Percentiles rank a stretch among this genome's conserved stretches.
Evolutionary conservation across 2,113 vertebrate species (phyloP).

Genomic region (Gadus chalcogrammus): DNA sequence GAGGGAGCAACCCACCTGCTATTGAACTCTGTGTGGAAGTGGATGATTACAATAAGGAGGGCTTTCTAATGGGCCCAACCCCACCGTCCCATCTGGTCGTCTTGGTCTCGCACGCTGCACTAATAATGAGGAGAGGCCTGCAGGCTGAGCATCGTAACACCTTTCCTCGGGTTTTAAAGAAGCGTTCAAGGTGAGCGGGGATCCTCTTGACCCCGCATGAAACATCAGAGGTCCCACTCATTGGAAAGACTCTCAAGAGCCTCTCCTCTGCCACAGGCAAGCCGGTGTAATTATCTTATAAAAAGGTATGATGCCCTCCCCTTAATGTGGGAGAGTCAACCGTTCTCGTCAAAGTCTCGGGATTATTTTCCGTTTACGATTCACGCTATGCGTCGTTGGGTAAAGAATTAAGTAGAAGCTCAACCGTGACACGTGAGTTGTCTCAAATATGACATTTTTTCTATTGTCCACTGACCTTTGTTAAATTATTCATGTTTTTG

Average conservation of each 20-base stretch:
- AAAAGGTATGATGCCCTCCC: not conserved
- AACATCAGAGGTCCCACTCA: constrained; percentile 15
- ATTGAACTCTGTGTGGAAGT: no score
- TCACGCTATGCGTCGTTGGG: no score
- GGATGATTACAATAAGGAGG: constrained; percentile 21
- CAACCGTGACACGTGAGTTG: no score
- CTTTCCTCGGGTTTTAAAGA: constrained; percentile 3
- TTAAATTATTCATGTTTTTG: not conserved
- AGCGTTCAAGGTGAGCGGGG: constrained; percentile 24
- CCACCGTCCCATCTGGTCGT: constrained; percentile 35
- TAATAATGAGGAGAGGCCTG: constrained; percentile 7
- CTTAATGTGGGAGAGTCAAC: constrained; percentile 16
- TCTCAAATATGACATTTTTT: no score
- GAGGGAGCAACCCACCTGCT: no score
- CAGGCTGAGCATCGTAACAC: constrained; percentile 26
- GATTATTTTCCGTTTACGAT: no score
- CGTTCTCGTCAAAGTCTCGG: not conserved
- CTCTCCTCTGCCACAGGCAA: constrained; percentile 6
- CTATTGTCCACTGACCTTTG: no score
- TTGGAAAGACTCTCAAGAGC: constrained; percentile 5
- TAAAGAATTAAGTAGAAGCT: no score
- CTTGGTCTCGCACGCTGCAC: constrained; percentile 10
- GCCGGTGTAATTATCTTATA: not conserved
- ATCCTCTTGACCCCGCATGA: constrained; percentile 10
- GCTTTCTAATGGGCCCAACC: constrained; percentile 54